Conservation (phyloP, 2,113 vertebrate species). For the Brachypteracias leptosomus region DNA sequence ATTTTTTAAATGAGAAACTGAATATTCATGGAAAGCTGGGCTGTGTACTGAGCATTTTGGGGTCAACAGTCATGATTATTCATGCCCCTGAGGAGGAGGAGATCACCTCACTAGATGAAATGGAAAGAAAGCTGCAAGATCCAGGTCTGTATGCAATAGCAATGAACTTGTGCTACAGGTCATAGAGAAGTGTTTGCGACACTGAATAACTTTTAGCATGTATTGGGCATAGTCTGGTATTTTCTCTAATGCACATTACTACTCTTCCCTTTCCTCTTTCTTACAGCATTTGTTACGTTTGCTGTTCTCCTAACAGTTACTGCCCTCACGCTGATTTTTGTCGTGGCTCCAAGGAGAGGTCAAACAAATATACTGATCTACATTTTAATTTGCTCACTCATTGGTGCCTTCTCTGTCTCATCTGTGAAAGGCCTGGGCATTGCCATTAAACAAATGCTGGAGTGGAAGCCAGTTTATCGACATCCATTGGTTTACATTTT, state of each 20-base stretch:
- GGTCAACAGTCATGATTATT: constrained; percentile 82
- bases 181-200: neutral
- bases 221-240: neutral
- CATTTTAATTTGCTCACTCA: constrained; percentile 79
- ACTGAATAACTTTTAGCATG: neutral
- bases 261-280: neutral
- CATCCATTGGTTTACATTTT: constrained; percentile 74
- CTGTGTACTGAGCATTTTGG: constrained; percentile 78
- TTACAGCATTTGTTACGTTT: constrained; percentile 76
- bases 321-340: constrained; percentile 71
- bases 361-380: constrained; percentile 80
- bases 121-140: constrained; percentile 81
- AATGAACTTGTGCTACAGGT: neutral
- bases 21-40: constrained; percentile 85
- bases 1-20: constrained; percentile 80
- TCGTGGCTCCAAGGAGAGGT: constrained; percentile 75
- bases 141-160: constrained; percentile 73
- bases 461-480: constrained; percentile 68
- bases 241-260: neutral
- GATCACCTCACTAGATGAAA: constrained; percentile 77
- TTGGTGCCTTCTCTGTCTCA: constrained; percentile 83
- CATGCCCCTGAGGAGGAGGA: constrained; percentile 80
- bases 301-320: constrained; percentile 63
- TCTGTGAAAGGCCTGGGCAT: constrained; percentile 83
- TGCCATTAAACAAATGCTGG: constrained; percentile 74